A percentile compares a stretch with the other conserved stretches of the same genome.
Conservation (phyloP, 2,797 vertebrate species). For the Falco rusticolus region DNA sequence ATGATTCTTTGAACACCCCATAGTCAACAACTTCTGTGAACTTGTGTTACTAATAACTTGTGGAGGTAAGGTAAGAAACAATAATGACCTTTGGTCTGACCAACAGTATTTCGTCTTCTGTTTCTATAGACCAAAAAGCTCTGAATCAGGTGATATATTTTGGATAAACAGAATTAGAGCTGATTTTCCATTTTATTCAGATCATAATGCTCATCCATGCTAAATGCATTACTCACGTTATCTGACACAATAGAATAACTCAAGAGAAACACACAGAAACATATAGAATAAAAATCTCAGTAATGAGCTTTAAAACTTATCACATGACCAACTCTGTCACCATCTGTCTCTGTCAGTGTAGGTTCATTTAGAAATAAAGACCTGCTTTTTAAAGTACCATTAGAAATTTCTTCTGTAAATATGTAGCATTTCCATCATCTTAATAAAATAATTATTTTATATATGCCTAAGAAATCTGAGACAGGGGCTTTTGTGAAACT, state of each 20-base stretch:
- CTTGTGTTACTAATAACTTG: background rate
- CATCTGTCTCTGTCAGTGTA: background rate
- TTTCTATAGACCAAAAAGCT: background rate
- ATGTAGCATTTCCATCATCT: background rate
- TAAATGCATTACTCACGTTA: background rate
- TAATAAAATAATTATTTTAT: background rate
- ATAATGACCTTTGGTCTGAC: background rate
- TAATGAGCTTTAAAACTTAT: background rate
- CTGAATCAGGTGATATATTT: background rate
- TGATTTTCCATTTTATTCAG: background rate
- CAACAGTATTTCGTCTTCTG: background rate
- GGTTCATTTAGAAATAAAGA: background rate
- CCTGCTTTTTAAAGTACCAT: background rate
- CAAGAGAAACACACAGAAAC: background rate
- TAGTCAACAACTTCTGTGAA: background rate
- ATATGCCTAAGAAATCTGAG: background rate
- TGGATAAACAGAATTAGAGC: background rate
- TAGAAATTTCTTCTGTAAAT: background rate
- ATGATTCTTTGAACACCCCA: background rate
- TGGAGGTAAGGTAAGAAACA: background rate
- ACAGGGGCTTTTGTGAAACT: background rate
- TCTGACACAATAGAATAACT: background rate
- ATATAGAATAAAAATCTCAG: background rate
- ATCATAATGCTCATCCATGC: background rate
- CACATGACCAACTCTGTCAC: background rate